Conservation (phyloP, 2,888 invertebrate species). For the Ophion ellenae region DNA sequence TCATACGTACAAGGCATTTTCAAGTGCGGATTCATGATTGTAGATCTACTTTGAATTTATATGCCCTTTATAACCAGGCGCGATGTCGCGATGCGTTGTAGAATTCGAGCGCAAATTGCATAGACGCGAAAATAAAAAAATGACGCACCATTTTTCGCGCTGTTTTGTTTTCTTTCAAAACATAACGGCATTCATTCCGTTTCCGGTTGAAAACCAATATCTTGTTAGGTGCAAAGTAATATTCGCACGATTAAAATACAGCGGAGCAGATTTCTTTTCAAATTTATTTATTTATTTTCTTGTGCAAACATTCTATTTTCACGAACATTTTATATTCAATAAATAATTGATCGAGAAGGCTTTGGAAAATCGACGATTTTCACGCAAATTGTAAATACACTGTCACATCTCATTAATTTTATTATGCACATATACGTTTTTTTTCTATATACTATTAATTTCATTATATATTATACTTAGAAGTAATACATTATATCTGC, state of each 20-base stretch:
- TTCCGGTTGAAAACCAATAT: no score
- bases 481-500: no score
- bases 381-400: background rate
- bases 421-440: no score
- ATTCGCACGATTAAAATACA: no score
- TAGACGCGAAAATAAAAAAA: background rate
- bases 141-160: background rate
- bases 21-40: constrained; percentile 58
- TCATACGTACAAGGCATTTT: constrained; percentile 71
- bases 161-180: constrained; percentile 2
- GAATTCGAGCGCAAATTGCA: background rate
- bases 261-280: no score
- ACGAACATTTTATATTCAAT: background rate
- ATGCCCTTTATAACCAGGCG: background rate
- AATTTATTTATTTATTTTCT: no score
- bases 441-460: no score
- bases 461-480: no score
- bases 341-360: background rate
- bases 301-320: no score
- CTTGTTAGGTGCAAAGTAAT: no score
- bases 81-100: background rate
- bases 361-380: background rate
- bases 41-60: constrained; percentile 43
- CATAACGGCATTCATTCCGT: background rate
- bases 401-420: no score